A percentile compares a stretch with the other conserved stretches of the same genome.
Evolutionary conservation across 2,797 vertebrate species (phyloP).

Genomic region (Betta splendens): DNA sequence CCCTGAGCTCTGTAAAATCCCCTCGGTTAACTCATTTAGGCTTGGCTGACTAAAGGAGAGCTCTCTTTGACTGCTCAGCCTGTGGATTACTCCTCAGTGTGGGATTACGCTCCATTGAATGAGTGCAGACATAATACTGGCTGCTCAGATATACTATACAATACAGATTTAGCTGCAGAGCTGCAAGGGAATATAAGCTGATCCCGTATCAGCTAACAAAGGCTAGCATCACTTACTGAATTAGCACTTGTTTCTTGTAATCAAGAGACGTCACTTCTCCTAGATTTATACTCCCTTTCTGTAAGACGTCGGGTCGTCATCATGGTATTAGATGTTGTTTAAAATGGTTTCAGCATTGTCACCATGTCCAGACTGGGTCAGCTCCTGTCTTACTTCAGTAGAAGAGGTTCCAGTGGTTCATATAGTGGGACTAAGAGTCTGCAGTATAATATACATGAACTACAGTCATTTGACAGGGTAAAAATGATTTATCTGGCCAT

Average conservation of each 20-base stretch:
- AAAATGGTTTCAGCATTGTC: constrained; percentile 32
- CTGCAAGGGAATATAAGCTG: constrained; percentile 58
- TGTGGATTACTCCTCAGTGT: constrained; percentile 80
- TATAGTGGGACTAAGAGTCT: constrained; percentile 16
- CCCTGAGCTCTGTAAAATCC: constrained; percentile 63
- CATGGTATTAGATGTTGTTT: too few relatives aligned
- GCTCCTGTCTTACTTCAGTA: constrained; percentile 19
- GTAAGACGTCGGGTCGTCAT: too few relatives aligned
- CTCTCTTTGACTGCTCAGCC: constrained; percentile 74
- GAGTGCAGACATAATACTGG: constrained; percentile 73
- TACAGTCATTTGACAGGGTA: constrained; percentile 6
- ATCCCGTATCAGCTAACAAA: constrained; percentile 52
- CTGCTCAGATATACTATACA: constrained; percentile 64
- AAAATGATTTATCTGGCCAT: constrained; percentile 1
- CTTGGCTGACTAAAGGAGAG: constrained; percentile 71
- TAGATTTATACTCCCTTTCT: constrained; percentile 54
- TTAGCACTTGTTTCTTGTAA: constrained; percentile 32
- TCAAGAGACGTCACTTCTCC: constrained; percentile 42
- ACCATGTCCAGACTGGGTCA: constrained; percentile 8
- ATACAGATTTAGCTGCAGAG: constrained; percentile 61
- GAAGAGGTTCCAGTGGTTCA: constrained; percentile 6
- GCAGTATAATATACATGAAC: constrained; percentile 9
- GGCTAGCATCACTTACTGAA: constrained; percentile 47
- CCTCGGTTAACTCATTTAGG: constrained; percentile 66
- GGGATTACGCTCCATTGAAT: constrained; percentile 79